A percentile compares a stretch with the other conserved stretches of the same genome.
phyloP scores from a whole-genome alignment of 2,797 vertebrate genomes.

The Rhodeus uyekii region DNA sequence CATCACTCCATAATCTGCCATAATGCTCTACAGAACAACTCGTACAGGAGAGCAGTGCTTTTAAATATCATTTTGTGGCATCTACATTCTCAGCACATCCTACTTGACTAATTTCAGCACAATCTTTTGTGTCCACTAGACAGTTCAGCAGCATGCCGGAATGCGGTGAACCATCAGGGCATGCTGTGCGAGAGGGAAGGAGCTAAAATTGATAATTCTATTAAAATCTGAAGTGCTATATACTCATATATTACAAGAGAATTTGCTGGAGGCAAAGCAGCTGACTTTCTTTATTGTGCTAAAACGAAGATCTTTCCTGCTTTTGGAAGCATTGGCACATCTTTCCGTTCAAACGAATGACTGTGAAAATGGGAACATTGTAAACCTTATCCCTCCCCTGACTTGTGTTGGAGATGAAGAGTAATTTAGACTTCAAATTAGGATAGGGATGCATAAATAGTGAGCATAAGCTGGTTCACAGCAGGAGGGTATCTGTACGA shows the following conservation, averaged over 20 bases:
- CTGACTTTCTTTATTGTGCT: conserved; percentile 16
- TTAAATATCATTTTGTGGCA: conserved; percentile 66
- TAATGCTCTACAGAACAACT: conserved; percentile 69
- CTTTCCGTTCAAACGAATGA: conserved; percentile 2
- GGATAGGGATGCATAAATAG: conserved; percentile 18
- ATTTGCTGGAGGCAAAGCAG: conserved; percentile 19
- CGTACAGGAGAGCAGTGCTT: conserved; percentile 59
- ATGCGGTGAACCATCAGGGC: conserved; percentile 6
- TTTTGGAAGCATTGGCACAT: conserved; percentile 11
- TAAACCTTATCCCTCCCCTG: conserved; percentile 4
- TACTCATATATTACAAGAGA: conserved; percentile 35
- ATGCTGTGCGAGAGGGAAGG: not conserved
- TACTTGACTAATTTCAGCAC: conserved; percentile 59
- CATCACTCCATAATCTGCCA: conserved; percentile 66
- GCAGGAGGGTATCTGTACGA: conserved; percentile 39
- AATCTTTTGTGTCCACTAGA: conserved; percentile 29
- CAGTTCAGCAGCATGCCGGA: not conserved
- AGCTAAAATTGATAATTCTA: conserved; percentile 28
- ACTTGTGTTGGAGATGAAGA: conserved; percentile 2
- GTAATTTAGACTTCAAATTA: conserved; percentile 33
- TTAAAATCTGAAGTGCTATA: conserved; percentile 36
- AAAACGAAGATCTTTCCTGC: conserved; percentile 4
- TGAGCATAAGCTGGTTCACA: not conserved
- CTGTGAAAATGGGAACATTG: conserved; percentile 23
- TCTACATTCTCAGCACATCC: conserved; percentile 71